Base-by-base conservation (phyloP, 2,888 invertebrate genomes). In the Bruchidius siliquastri region DNA sequence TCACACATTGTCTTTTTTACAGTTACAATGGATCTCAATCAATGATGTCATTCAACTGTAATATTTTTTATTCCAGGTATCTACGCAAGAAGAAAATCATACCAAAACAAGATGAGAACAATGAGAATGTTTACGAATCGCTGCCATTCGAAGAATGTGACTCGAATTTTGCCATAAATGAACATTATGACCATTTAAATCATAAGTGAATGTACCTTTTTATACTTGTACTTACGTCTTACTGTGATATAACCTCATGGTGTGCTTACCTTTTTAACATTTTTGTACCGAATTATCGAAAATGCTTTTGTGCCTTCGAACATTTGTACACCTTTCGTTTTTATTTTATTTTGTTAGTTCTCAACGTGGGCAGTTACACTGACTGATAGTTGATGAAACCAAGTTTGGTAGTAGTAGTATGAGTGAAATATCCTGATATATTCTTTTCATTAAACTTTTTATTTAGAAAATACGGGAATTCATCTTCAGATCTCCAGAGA, bases 81-180 rank as follows among this genome's bases (percentile, higher is more conserved):
- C 73, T 79, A 6, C 79, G 79, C 74, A 81, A 79, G 73, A 77
- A 79, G 74, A 78, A 76, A 71, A 21, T 72, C 20, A 74, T 73
- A 70, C 76, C 73, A 72, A 72, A 73, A 30, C 74, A 74, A 10
- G 74, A 72, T 21, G 74, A 77, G 71, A 75, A 71, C 72, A 78
- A 76, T 21, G 80, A 79, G 68, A 84, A 84, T 71, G 81, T 81
- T 70, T 85, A 85, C 75, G 85, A 85, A 81, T 79, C 84, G 13
- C 78, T 85, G 74, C 84, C 85, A 3, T 85, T 85, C 76, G 85
- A 85, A 73, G 85, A 86, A 70, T 74, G 74, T 18, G 74, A 74
- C 26, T 68, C 68, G 20, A 72, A 72, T 72, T 66, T 66, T 21
- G 71, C 67, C 26, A 30, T 21, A n/a, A 74, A 74, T 66, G 80